phyloP scores from a whole-genome alignment of 1,140 invertebrate species.

The Heterodera carotae region DNA sequence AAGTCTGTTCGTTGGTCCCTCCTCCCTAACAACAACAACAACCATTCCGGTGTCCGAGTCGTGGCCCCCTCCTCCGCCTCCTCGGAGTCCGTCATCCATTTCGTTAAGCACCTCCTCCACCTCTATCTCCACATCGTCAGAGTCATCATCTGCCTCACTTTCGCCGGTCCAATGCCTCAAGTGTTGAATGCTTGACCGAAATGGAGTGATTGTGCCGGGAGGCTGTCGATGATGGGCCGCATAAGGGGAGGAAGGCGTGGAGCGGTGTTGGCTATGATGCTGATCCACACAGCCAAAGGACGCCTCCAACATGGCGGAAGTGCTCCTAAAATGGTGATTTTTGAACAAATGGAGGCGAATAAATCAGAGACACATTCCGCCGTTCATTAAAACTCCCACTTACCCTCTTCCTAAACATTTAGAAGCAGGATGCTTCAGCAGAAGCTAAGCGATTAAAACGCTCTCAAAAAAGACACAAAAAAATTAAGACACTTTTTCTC shows the following conservation, averaged over 20 bases:
- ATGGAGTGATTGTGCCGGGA: background rate
- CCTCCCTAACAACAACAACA: background rate
- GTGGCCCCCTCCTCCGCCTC: conserved; percentile 35
- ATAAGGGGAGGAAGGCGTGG: conserved; percentile 20
- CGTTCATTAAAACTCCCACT: background rate
- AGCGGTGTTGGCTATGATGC: conserved; percentile 30
- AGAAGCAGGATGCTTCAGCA: too few species aligned
- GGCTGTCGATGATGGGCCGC: background rate
- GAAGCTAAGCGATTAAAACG: too few species aligned
- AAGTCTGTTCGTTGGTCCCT: background rate
- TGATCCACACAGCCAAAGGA: background rate
- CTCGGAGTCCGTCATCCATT: background rate
- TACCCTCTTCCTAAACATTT: too few species aligned
- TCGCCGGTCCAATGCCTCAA: conserved; percentile 3
- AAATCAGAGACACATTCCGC: background rate
- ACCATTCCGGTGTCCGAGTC: conserved; percentile 57
- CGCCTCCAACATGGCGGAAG: conserved; percentile 8
- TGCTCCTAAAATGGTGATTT: background rate
- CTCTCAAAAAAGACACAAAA: too few species aligned
- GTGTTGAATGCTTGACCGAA: conserved; percentile 28
- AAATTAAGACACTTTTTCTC: too few species aligned
- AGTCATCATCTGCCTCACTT: conserved; percentile 15
- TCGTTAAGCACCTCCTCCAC: conserved; percentile 48
- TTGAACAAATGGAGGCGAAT: too few species aligned
- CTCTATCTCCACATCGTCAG: conserved; percentile 40